A percentile compares a stretch with the other conserved stretches of the same genome.
Evolutionary conservation across 2,797 vertebrate genomes (phyloP).

Genomic region (Phoeniculus purpureus): DNA sequence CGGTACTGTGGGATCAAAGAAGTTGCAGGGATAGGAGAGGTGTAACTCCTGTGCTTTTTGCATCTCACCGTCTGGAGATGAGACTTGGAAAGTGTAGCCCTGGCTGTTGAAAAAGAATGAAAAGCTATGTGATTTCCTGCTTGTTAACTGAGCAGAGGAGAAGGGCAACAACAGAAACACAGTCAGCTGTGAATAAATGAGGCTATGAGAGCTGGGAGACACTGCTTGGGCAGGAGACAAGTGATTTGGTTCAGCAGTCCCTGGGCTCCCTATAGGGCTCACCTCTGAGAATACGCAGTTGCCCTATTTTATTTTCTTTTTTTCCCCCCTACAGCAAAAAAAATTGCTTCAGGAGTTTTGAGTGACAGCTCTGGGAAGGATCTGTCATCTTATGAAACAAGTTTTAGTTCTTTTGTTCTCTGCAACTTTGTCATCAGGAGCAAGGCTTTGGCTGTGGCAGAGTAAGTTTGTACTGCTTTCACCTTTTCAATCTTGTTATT

Average conservation of each 20-base stretch:
- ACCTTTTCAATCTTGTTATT: constrained; percentile 26
- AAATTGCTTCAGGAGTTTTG: not conserved
- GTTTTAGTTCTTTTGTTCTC: not conserved
- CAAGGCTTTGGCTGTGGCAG: not conserved
- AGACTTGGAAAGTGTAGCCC: not conserved
- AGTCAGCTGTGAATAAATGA: not conserved
- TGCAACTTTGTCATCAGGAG: not conserved
- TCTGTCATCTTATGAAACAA: not conserved
- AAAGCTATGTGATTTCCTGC: not conserved
- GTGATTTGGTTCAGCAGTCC: not conserved
- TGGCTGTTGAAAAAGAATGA: not conserved
- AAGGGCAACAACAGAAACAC: not conserved
- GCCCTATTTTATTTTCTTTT: not conserved
- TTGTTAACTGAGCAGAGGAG: not conserved
- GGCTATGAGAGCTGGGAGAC: not conserved
- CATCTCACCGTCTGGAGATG: not conserved
- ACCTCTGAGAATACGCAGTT: not conserved
- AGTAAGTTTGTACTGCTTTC: constrained; percentile 25
- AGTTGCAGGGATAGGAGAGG: not conserved
- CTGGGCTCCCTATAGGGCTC: not conserved
- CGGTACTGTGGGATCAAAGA: not conserved
- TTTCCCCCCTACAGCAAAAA: not conserved
- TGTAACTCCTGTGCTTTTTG: not conserved
- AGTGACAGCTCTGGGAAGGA: not conserved
- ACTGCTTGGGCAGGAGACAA: not conserved